Conservation (phyloP, 1,140 invertebrate genomes). For the Drosophila gunungcola region DNA sequence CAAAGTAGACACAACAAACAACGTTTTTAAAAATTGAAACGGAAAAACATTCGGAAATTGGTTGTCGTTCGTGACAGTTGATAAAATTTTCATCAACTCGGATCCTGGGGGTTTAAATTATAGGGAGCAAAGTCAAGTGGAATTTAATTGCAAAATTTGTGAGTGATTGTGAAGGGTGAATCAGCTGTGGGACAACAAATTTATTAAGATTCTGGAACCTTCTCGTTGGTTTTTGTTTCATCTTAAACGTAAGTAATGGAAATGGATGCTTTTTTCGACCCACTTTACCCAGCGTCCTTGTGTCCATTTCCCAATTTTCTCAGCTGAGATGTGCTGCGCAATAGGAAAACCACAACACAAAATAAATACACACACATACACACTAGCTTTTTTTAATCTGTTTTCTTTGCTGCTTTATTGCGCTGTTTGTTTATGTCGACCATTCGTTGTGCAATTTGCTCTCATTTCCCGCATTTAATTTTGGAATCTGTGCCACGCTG, state of each 20-base stretch:
- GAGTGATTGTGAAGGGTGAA: slow-evolving; percentile 19
- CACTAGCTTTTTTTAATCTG: slow-evolving; percentile 28
- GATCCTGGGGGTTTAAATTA: background rate
- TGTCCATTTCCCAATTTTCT: slow-evolving; percentile 61
- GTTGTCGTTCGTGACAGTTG: slow-evolving; percentile 7
- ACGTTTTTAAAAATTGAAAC: slow-evolving; percentile 15
- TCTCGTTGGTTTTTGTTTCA: background rate
- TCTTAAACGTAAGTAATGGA: slow-evolving; percentile 1
- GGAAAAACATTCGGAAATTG: slow-evolving; percentile 27
- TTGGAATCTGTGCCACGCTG: slow-evolving; percentile 68
- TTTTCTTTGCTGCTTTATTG: slow-evolving; percentile 69
- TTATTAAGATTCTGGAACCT: slow-evolving; percentile 12
- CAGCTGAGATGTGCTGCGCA: slow-evolving; percentile 64
- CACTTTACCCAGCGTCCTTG: slow-evolving; percentile 56
- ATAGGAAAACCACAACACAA: slow-evolving; percentile 27
- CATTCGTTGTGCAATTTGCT: slow-evolving; percentile 54
- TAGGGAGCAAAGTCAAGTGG: background rate
- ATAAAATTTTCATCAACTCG: background rate
- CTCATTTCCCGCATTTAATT: slow-evolving; percentile 62
- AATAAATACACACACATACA: slow-evolving; percentile 30
- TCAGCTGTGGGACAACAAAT: background rate
- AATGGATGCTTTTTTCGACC: background rate
- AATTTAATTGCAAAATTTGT: slow-evolving; percentile 21
- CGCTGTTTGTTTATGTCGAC: slow-evolving; percentile 67
- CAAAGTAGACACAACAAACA: slow-evolving; percentile 45